These are phyloP conservation scores for Diachasma alloeum DNA, from an alignment of 1,140 invertebrate genomes.

Conservation along the genomic window DNA sequence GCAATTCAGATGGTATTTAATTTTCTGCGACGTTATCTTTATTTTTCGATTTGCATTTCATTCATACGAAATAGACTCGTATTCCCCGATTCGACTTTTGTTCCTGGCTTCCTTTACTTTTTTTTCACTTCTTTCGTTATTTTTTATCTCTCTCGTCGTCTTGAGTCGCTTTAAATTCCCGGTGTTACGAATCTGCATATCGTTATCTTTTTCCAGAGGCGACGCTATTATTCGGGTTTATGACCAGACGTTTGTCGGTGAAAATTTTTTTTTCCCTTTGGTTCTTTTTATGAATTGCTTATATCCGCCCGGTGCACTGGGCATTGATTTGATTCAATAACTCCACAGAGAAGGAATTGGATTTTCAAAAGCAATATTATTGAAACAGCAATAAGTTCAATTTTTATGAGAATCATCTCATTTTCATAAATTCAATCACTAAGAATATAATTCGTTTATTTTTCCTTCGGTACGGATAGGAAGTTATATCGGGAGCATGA, in stretches of 20 bases:
- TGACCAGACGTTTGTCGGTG: background rate
- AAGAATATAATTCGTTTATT: too few relatives aligned
- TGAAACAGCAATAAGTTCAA: background rate
- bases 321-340: background rate
- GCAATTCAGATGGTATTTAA: conserved; percentile 62
- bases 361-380: background rate
- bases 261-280: background rate
- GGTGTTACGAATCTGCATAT: conserved; percentile 54
- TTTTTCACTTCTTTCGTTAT: conserved; percentile 4
- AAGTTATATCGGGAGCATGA: too few relatives aligned
- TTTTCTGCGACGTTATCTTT: conserved; percentile 61
- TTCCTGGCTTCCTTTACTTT: conserved; percentile 3
- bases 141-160: conserved; percentile 32
- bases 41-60: conserved; percentile 61
- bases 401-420: background rate
- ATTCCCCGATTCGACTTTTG: background rate
- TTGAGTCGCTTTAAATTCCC: conserved; percentile 51
- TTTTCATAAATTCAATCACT: background rate
- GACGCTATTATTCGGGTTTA: conserved; percentile 16
- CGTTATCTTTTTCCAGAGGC: conserved; percentile 50
- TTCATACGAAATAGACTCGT: conserved; percentile 47
- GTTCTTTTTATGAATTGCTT: background rate
- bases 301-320: background rate
- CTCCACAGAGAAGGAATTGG: background rate
- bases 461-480: too few relatives aligned